phyloP scores from a whole-genome alignment of 2,888 invertebrate genomes.

The Luffia ferchaultella region DNA sequence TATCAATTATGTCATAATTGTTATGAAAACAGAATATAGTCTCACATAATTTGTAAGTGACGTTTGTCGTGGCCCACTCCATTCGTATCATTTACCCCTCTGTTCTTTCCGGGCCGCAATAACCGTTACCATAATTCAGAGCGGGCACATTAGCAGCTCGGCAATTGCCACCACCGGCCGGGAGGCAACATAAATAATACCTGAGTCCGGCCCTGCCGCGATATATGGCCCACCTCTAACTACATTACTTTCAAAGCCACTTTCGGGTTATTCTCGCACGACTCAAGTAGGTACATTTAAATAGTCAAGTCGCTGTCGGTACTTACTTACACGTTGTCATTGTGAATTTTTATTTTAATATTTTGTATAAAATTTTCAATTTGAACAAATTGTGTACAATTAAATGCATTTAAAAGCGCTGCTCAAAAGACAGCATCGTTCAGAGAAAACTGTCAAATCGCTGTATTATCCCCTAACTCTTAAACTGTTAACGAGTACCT shows the following conservation, averaged over 20 bases:
- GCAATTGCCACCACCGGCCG: conserved; percentile 31
- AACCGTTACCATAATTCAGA: conserved; percentile 23
- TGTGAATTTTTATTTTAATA: too few species aligned
- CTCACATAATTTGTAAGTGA: background rate
- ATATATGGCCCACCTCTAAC: background rate
- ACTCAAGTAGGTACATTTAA: too few species aligned
- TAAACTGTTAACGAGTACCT: too few species aligned
- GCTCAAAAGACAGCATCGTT: too few species aligned
- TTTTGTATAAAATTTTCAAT: too few species aligned
- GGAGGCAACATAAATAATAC: conserved; percentile 25
- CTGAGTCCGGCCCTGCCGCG: conserved; percentile 1
- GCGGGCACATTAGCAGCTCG: conserved; percentile 31
- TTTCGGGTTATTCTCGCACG: background rate
- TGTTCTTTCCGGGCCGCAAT: conserved; percentile 18
- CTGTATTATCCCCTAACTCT: too few species aligned
- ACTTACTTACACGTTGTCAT: too few species aligned
- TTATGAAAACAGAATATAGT: background rate
- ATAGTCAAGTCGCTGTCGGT: too few species aligned
- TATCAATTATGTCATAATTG: too few species aligned
- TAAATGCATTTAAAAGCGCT: too few species aligned
- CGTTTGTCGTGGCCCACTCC: background rate
- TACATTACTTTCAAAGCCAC: background rate
- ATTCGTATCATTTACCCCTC: background rate
- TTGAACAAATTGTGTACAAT: too few species aligned
- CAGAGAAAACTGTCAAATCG: too few species aligned